Evolutionary conservation across 2,888 invertebrate species (phyloP).

Genomic region (Aplocera efformata): DNA sequence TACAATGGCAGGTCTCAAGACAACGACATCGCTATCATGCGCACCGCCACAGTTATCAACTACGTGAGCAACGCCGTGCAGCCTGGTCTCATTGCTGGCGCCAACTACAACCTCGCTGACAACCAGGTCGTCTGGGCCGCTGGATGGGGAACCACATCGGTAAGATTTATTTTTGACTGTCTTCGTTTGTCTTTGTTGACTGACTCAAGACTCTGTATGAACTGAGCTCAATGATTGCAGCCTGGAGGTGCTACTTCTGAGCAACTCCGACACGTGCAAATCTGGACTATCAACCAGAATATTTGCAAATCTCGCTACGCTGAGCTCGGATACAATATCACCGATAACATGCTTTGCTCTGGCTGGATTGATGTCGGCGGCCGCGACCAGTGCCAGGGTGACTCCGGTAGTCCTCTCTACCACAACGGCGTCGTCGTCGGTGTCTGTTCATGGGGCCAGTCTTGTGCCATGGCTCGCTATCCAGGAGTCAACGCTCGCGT

Average conservation of each 20-base stretch:
- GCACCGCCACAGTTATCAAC: conserved; percentile 24
- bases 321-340: conserved; percentile 15
- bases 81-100: conserved; percentile 40
- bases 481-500: conserved; percentile 40
- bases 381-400: conserved; percentile 37
- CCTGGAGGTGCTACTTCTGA: conserved; percentile 28
- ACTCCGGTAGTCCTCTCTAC: conserved; percentile 40
- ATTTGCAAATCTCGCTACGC: conserved; percentile 29
- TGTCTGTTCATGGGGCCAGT: conserved; percentile 35
- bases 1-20: conserved; percentile 26
- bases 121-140: conserved; percentile 46
- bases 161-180: conserved; percentile 27
- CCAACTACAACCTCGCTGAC: conserved; percentile 43
- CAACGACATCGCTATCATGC: conserved; percentile 45
- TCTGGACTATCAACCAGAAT: conserved; percentile 39
- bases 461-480: conserved; percentile 30
- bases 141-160: conserved; percentile 51
- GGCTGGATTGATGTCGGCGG: conserved; percentile 36
- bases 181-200: background rate
- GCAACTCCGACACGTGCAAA: conserved; percentile 40
- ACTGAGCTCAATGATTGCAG: conserved; percentile 21
- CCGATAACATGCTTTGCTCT: conserved; percentile 39
- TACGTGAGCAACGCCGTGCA: conserved; percentile 29
- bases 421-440: conserved; percentile 38
- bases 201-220: background rate